Evolutionary conservation across 1,140 invertebrate species (phyloP), one percentile per base, ranked within the genome.

Genomic region (Brachionus paranguensis): DNA sequence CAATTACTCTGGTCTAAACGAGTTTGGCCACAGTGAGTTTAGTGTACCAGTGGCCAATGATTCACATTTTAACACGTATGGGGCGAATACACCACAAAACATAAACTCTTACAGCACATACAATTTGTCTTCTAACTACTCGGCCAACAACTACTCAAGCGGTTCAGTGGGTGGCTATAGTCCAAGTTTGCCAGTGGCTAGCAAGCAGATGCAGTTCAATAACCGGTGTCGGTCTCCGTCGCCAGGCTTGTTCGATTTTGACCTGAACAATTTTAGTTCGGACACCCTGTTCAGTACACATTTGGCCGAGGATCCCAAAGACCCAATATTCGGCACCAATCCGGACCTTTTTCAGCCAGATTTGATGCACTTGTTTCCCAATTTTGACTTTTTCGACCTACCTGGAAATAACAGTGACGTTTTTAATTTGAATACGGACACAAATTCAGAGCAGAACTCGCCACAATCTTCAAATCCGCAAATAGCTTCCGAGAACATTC

Each of bases 331-430:
- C 43, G 92, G 93, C 53, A 93, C 92, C 84, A 91, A 94, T 87
- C 95, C 96, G 14, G 96, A 99, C 90, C 95, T 99, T 87, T 98
- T 99, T 89, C 97, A 99, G 91, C 97, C 97, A 74, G 97, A 95
- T 88, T 92, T 99, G 85, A 93, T 96, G 74, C 95, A 96, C 81
- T 91, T 99, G 50, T 97, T 99, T 88, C 97, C 96, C 84, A 96
- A 95, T 91, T 91, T 99, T 86, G 97, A 99, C 90, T 95, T 96
- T 89, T 95, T 94, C 86, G 92, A 87, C 70, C 72, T 78, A 14
- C 72, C 41, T 5, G 72, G 68, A 41, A 72, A 72, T 24, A 65
- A 29, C 45, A 65, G 41, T 68, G 78, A 79, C 11, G n/a, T 83
- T 17, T 83, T 65, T 24, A 70, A 47, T 24, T 60, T 83, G 5